Evolutionary conservation across 2,888 invertebrate species (phyloP), one percentile per base, ranked within the genome.

Genomic region (Cosmopolites sordidus): DNA sequence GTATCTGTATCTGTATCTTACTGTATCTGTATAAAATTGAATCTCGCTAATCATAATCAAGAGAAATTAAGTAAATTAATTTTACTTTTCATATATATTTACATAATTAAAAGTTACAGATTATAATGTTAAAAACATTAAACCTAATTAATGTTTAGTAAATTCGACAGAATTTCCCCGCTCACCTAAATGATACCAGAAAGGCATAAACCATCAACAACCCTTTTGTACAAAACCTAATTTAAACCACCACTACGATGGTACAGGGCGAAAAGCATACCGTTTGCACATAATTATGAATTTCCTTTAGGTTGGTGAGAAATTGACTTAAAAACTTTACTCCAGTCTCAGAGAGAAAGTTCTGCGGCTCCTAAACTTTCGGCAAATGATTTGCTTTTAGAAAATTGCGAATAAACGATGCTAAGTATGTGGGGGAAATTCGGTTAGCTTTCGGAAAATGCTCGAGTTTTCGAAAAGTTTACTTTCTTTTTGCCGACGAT

Each of bases 261-360:
- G 4, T 33, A 33, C 11, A n/a, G 12, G 33, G 43, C 53, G 33
- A 40, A 39, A 55, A 49, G 22, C 45, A 50, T 54, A 33, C 49
- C 37, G 51, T 55, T 55, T 55, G 51, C 48, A 51, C 46, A 51
- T 51, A 55, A 55, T 55, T 50, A 51, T 29, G 33, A 51, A 47
- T 55, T 51, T 51, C 44, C 55, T 51, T 55, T 48, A 47, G 44
- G 33, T 37, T 46, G 51, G 51, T 30, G 46, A 37, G 43, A 52
- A 51, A 55, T 54, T 55, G 51, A 55, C 55, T 55, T 55, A 50
- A 54, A 53, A 54, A 54, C 54, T 54, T 33, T n/a, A 33, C 11
- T 9, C 33, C 29, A 30, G 45, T 30, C n/a, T 8, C 8, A 22
- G 4, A 5, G 33, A 4, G 33, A 33, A 33, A 33, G 33, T 33